A percentile compares a stretch with the other conserved stretches of the same genome.
Conservation (phyloP, 53 echinoderm and acorn worm species). For the Stichopus horrens region DNA sequence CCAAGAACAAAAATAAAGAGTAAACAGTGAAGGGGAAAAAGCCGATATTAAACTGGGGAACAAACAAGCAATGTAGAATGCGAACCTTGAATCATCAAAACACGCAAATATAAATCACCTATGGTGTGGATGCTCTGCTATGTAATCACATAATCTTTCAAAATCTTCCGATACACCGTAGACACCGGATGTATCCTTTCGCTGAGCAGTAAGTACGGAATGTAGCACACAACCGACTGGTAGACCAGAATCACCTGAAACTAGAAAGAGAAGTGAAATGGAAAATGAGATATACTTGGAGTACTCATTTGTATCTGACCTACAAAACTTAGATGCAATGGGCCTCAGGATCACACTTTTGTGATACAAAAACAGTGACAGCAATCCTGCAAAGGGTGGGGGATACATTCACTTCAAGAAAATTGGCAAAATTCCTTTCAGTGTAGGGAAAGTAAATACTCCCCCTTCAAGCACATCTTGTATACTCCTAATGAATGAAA, state of each 20-base stretch:
- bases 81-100: no score
- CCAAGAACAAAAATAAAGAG: no score
- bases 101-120: neutral
- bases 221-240: conserved; percentile 30
- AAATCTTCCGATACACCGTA: conserved; percentile 24
- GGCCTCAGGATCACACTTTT: neutral
- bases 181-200: conserved; percentile 8
- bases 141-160: neutral
- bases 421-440: no score
- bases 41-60: no score
- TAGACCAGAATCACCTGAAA: neutral
- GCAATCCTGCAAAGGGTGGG: no score
- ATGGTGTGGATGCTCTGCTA: neutral
- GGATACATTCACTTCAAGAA: no score
- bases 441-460: no score
- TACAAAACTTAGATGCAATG: neutral
- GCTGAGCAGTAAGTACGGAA: conserved; percentile 29
- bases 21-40: no score
- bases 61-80: no score
- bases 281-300: neutral
- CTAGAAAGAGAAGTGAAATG: neutral
- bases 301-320: neutral
- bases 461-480: no score
- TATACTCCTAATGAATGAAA: no score
- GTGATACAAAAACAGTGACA: neutral